Conservation (phyloP, 64 coral and sea anemone genomes). For the Pachyseris speciosa region DNA sequence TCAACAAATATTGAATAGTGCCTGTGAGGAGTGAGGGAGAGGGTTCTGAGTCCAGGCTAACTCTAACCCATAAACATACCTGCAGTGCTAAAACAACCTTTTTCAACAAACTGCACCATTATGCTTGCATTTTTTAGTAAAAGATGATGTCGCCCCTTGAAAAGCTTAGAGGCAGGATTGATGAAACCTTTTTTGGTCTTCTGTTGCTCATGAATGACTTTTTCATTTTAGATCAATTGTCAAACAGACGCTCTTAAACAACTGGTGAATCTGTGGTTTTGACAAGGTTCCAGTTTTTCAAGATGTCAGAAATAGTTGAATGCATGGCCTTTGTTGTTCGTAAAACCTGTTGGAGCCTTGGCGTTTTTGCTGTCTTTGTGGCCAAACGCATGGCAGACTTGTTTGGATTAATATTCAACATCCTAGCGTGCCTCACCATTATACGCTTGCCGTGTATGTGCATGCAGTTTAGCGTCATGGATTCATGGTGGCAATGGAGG, state of each 20-base stretch:
- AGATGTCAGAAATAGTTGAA: constrained; percentile 98
- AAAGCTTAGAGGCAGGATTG: too few relatives aligned
- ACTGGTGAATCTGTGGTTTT: not conserved
- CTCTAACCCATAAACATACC: too few relatives aligned
- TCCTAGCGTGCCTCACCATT: constrained; percentile 90
- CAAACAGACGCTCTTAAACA: not conserved
- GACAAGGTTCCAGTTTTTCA: not conserved
- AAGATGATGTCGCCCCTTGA: too few relatives aligned
- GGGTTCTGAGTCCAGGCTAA: too few relatives aligned
- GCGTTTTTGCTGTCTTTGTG: constrained; percentile 83
- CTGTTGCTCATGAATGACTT: not conserved
- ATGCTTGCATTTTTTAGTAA: too few relatives aligned
- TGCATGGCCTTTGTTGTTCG: constrained; percentile 93
- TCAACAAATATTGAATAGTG: too few relatives aligned
- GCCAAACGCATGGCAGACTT: constrained; percentile 78
- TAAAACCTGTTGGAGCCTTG: constrained; percentile 94
- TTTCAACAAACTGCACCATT: too few relatives aligned
- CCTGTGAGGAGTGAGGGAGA: too few relatives aligned
- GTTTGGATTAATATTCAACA: constrained; percentile 90
- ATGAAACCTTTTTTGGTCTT: too few relatives aligned
- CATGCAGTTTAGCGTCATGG: constrained; percentile 73
- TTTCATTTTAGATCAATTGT: not conserved
- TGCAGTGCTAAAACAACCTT: too few relatives aligned
- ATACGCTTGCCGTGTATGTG: constrained; percentile 85
- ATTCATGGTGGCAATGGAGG: constrained; percentile 73